Conservation (phyloP, 2,113 vertebrate species). For the Epinephelus lanceolatus region DNA sequence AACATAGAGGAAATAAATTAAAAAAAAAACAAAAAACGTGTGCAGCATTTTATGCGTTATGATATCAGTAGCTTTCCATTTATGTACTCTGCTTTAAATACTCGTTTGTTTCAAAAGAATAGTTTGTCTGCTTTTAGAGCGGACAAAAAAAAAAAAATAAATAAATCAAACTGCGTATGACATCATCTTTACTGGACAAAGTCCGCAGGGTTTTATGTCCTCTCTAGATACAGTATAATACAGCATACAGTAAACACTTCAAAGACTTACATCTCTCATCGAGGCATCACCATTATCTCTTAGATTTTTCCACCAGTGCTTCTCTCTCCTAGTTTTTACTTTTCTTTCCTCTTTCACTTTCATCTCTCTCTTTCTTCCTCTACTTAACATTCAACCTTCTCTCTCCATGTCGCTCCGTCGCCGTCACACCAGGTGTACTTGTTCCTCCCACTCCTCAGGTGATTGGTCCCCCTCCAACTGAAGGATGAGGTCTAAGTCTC, state of each 20-base stretch:
- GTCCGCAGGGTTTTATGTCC: conserved; percentile 41
- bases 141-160: conserved; percentile 44
- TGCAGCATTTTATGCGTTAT: conserved; percentile 60
- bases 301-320: neutral
- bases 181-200: conserved; percentile 75
- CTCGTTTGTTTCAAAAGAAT: conserved; percentile 53
- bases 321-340: conserved; percentile 1
- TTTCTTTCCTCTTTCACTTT: neutral
- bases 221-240: conserved; percentile 75
- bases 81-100: conserved; percentile 55
- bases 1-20: conserved; percentile 63
- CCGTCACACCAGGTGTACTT: conserved; percentile 80
- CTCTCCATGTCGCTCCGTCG: neutral
- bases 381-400: neutral
- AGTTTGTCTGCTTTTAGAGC: conserved; percentile 57
- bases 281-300: neutral
- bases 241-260: conserved; percentile 62
- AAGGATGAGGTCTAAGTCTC: conserved; percentile 59
- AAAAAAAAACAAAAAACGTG: conserved; percentile 33
- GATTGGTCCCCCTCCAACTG: conserved; percentile 67
- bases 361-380: neutral
- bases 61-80: conserved; percentile 72
- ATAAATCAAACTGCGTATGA: conserved; percentile 57
- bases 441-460: conserved; percentile 78
- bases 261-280: conserved; percentile 19